A percentile compares a stretch with the other conserved stretches of the same genome.
Conservation (phyloP, 2,888 invertebrate genomes). For the Microctonus hyperodae region DNA sequence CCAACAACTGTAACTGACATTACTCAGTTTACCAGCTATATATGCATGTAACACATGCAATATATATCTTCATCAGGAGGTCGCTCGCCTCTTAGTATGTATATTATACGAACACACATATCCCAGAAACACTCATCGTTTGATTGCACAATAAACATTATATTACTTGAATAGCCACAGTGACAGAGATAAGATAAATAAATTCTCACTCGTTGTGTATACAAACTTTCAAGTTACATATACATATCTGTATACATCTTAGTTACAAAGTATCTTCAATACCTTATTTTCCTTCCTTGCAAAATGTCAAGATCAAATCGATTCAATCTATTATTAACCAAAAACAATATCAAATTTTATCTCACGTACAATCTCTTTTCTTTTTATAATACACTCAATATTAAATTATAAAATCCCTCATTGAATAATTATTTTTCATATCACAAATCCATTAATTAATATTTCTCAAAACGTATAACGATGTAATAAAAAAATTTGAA, state of each 20-base stretch:
- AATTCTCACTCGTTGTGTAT: slow-evolving; percentile 6
- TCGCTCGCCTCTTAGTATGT: background rate
- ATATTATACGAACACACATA: background rate
- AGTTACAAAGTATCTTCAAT: background rate
- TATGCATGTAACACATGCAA: background rate
- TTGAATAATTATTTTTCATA: background rate
- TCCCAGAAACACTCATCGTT: background rate
- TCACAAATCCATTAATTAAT: too few relatives aligned
- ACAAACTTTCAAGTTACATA: background rate
- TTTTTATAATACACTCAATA: background rate
- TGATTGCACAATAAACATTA: background rate
- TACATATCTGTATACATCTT: too few relatives aligned
- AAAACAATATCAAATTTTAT: slow-evolving; percentile 17
- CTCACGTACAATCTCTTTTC: slow-evolving; percentile 10
- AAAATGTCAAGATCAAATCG: slow-evolving; percentile 19
- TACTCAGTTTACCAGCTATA: background rate
- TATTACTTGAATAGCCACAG: background rate
- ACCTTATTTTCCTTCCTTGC: background rate
- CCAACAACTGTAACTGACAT: background rate
- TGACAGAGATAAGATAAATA: slow-evolving; percentile 29
- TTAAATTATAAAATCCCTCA: background rate
- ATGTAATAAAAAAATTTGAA: too few relatives aligned
- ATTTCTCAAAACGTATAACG: too few relatives aligned
- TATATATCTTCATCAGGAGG: background rate
- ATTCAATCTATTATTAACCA: background rate